These are phyloP conservation scores for Diplazon laetatorius DNA, from an alignment of 2,888 invertebrate species.

Conservation along the genomic window DNA sequence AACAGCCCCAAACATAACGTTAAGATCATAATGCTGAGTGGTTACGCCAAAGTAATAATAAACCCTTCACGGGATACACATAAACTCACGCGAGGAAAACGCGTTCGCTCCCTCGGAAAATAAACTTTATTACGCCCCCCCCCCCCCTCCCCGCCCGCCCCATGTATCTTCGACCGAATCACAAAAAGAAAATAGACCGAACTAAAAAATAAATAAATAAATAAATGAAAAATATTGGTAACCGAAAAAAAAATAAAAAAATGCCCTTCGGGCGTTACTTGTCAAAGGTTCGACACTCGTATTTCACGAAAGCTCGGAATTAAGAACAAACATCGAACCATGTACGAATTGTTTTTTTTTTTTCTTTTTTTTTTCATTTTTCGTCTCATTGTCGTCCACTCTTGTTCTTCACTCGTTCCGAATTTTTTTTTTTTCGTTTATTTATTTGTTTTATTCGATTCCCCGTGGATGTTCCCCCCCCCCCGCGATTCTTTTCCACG, in stretches of 20 bases:
- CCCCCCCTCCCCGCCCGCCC: no score
- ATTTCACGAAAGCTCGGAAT: slow-evolving; percentile 66
- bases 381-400: slow-evolving; percentile 44
- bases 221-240: no score
- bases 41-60: slow-evolving; percentile 21
- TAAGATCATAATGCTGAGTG: neutral
- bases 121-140: no score
- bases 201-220: no score
- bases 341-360: no score
- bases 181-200: slow-evolving; percentile 24
- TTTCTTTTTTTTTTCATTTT: no score
- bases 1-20: neutral
- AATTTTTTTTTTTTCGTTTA: slow-evolving; percentile 14
- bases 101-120: slow-evolving; percentile 51
- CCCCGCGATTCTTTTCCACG: neutral
- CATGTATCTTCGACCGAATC: neutral
- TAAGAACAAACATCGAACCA: slow-evolving; percentile 67
- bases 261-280: slow-evolving; percentile 29
- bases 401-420: slow-evolving; percentile 18
- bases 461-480: no score
- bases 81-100: slow-evolving; percentile 60
- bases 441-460: no score
- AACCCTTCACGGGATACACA: slow-evolving; percentile 45
- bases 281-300: slow-evolving; percentile 59
- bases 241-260: no score